Base-by-base conservation (phyloP, 2,113 vertebrate genomes). In the Plecturocebus donacophilus region DNA sequence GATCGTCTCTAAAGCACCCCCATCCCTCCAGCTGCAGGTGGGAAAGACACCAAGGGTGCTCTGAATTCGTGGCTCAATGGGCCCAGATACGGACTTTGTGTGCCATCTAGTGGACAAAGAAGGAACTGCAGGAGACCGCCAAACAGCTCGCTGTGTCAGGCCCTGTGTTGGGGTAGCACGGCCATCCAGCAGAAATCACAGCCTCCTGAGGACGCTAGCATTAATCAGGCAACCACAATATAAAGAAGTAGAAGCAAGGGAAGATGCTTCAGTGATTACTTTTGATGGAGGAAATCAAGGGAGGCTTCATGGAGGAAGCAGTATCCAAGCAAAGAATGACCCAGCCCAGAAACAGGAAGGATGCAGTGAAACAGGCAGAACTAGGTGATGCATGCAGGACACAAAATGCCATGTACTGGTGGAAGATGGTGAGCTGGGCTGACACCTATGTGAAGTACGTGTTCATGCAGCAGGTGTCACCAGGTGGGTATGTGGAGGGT, bases 81-180 rank as follows among this genome's bases (percentile, higher is more conserved):
- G 32, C 49, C 70, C 54, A 87, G 25, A 27, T 45, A 21, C 35
- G 7, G 52, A 66, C 35, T 49, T 71, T 30, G 16, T 88, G 11
- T 96, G 97, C 58, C 98, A 97, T 87, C 98, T 97, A 85, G 58
- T 94, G 97, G 90, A 56, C 6, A 75, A 71, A 73, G 8, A 21
- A 4, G 40, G 58, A 94, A 95, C 71, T 95, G 71, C 92, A 68
- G 17, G 58, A n/a, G 2, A 14, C 27, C 32, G 40, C 8, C 23
- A 88, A 84, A 17, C 5, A 0, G 10, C 6, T 0, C 0, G 0
- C 32, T 23, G 2, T 3, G 23, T 91, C 75, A 45, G 58, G 13
- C 40, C 35, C 12, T 21, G n/a, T 3, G 16, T 9, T 20, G 14
- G 75, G 25, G 25, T 27, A 10, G 30, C 47, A n/a, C 0, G 23